Evolutionary conservation across 2,113 vertebrate species (phyloP).

Genomic region (Numenius arquata): DNA sequence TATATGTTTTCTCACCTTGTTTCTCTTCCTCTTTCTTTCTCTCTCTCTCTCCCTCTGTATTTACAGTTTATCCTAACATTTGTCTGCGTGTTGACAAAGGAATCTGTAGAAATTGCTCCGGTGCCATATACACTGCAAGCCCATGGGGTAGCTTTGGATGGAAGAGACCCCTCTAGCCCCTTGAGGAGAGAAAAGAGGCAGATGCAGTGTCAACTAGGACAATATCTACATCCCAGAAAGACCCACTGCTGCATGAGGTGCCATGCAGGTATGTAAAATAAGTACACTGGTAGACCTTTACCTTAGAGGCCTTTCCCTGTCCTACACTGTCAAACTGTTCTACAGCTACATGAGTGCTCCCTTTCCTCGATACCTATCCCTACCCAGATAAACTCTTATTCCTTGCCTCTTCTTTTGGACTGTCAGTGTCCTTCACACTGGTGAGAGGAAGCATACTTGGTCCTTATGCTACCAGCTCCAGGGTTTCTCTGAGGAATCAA

Average conservation of each 20-base stretch:
- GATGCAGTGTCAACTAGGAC: conserved; percentile 19
- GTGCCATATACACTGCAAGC: not conserved
- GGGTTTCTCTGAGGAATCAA: not conserved
- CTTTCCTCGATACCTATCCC: not conserved
- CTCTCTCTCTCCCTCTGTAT: not conserved
- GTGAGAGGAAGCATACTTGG: not conserved
- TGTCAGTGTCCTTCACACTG: not conserved
- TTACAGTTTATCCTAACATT: conserved; percentile 50
- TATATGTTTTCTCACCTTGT: not conserved
- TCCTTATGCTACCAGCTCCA: not conserved
- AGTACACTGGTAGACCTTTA: not conserved
- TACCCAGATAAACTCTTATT: not conserved
- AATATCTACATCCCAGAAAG: conserved; percentile 45
- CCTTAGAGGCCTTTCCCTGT: not conserved
- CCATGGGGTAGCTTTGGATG: not conserved
- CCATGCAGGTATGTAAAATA: conserved; percentile 48
- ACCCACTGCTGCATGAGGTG: conserved; percentile 67
- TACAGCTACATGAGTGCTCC: not conserved
- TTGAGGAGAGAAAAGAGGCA: conserved; percentile 21
- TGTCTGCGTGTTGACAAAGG: not conserved
- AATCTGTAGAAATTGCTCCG: conserved; percentile 6
- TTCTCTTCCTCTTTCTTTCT: not conserved
- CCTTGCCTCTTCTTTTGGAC: not conserved
- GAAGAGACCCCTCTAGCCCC: not conserved
- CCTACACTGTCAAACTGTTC: not conserved